phyloP scores from a whole-genome alignment of 2,113 vertebrate species.

The Ursus arctos region DNA sequence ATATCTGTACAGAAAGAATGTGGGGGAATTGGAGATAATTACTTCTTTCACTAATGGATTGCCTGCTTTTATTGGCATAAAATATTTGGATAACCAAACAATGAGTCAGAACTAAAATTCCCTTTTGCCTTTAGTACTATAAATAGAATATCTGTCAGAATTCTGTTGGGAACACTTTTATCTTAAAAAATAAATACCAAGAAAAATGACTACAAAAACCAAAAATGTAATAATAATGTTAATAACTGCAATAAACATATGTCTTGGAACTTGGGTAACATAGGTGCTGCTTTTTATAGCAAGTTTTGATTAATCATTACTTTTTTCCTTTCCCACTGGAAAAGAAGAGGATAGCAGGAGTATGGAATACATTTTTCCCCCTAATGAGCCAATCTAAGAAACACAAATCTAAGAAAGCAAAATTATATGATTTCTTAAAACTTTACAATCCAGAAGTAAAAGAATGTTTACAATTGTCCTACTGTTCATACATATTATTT shows the following conservation, averaged over 20 bases:
- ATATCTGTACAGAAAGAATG: constrained; percentile 48
- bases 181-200: constrained; percentile 63
- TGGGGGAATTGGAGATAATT: constrained; percentile 56
- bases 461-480: not conserved
- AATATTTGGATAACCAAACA: constrained; percentile 74
- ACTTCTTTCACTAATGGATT: constrained; percentile 66
- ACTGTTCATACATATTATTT: not conserved
- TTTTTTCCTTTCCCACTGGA: not conserved
- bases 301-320: constrained; percentile 35
- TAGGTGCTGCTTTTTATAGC: constrained; percentile 16
- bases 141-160: constrained; percentile 70
- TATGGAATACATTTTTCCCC: not conserved
- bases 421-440: not conserved
- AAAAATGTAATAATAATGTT: constrained; percentile 53
- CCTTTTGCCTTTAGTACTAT: constrained; percentile 56
- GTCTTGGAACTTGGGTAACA: not conserved
- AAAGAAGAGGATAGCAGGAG: not conserved
- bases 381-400: not conserved
- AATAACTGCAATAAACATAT: not conserved
- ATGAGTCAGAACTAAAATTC: constrained; percentile 66
- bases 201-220: constrained; percentile 36
- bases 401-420: not conserved
- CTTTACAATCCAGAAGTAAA: not conserved
- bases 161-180: constrained; percentile 40
- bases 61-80: constrained; percentile 68